phyloP scores from a whole-genome alignment of 2,113 vertebrate species.

The Myrmophylax atrothorax region DNA sequence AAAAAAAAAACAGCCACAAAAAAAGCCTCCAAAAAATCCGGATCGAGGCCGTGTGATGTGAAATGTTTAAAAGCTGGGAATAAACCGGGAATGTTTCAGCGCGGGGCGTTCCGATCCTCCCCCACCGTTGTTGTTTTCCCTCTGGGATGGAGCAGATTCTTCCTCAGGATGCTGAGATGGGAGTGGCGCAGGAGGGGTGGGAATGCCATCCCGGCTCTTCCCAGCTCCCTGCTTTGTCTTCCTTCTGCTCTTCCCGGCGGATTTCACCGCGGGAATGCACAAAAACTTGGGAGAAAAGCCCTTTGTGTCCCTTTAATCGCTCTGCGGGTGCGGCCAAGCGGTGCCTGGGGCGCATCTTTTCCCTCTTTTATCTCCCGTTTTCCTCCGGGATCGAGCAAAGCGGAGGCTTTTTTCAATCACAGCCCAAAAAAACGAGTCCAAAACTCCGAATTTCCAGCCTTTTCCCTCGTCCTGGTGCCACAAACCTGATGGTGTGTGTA shows the following conservation, averaged over 20 bases:
- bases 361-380: not conserved
- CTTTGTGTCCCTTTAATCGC: not conserved
- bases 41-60: not conserved
- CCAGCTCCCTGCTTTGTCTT: not conserved
- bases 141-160: not conserved
- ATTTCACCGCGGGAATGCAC: not conserved
- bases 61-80: not conserved
- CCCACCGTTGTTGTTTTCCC: not conserved
- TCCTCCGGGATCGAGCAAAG: not conserved
- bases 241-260: not conserved
- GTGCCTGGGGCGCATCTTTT: accelerated
- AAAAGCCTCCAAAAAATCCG: not conserved
- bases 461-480: not conserved
- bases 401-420: not conserved
- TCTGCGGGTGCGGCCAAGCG: not conserved
- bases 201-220: not conserved
- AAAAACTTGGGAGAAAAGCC: not conserved
- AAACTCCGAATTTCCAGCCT: not conserved
- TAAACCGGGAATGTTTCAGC: not conserved
- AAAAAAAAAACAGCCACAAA: not conserved
- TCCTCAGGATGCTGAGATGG: not conserved
- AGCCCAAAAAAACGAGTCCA: accelerated
- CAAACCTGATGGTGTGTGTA: no score
- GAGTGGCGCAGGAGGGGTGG: not conserved
- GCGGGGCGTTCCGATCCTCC: not conserved